Evolutionary conservation across 2,888 invertebrate species (phyloP), one percentile per base, ranked within the genome.

Genomic region (Pammene fasciana): DNA sequence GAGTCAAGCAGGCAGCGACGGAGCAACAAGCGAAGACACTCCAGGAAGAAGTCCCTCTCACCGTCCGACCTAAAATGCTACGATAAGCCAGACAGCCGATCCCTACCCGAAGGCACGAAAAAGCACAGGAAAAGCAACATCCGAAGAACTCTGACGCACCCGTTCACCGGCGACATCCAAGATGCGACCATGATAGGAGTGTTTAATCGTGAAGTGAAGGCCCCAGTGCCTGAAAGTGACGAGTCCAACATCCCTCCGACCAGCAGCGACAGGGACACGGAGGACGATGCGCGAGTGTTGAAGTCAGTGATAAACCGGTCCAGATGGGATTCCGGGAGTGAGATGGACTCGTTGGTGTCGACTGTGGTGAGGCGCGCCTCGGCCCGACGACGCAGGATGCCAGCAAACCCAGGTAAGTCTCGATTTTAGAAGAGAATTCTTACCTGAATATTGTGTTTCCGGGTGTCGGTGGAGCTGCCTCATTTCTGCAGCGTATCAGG

Each of bases 301-400:
- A 85, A 84, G 74, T 84, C 86, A 18, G 79, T 82, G 34, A 82
- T 83, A 41, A 80, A 81, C 52, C 82, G 91, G 75, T 82, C 92
- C 10, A 79, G 92, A 14, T 92, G 92, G 89, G 93, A 93, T 72
- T 92, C 93, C 0, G 92, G 92, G 0, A 93, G 90, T 75, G 94
- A 93, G 73, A 90, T 93, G 87, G 95, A 95, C 79, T 94, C 94
- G 10, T 81, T 94, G 60, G 94, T 94, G 74, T 94, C 95, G 7
- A 94, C 94, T 1, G 94, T 95, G 10, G 95, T 95, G 78, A 90
- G 93, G 75, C 94, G 95, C 84, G 95, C 95, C 68, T 94, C 94
- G 71, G 94, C 95, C 43, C 92, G 94, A 78, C 91, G 94, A 79
- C 88, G 94, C 75, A 86, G 94, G 80, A 88, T 87, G 87, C 86